These are phyloP conservation scores for Drosophila helvetica DNA, from an alignment of 2,888 invertebrate genomes.

Conservation along the genomic window DNA sequence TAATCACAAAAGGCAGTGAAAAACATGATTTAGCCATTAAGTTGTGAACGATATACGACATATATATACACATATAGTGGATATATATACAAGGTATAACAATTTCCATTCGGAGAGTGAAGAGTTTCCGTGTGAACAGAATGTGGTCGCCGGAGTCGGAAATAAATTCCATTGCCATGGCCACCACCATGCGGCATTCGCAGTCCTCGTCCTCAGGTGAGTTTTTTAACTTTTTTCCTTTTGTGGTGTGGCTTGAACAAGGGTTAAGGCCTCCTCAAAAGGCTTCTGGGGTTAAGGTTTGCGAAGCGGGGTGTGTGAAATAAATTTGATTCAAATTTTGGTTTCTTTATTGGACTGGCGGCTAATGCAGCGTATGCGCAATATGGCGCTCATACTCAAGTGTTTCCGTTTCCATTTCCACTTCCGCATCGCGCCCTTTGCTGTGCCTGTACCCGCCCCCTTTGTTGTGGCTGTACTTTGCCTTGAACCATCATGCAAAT, in stretches of 20 bases:
- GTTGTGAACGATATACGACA: conserved; percentile 20
- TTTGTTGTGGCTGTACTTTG: neutral
- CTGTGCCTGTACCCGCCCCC: neutral
- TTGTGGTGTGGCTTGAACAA: neutral
- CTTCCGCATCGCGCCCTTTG: neutral
- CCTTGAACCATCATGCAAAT: neutral
- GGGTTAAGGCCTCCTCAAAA: neutral
- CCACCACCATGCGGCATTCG: conserved; percentile 88
- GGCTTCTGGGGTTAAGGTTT: neutral
- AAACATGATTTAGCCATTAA: conserved; percentile 50
- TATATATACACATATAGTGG: conserved; percentile 22
- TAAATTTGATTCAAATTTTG: conserved; percentile 55
- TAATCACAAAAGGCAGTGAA: conserved; percentile 16
- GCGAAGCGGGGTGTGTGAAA: conserved; percentile 13
- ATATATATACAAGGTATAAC: conserved; percentile 29
- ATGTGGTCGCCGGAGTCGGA: conserved; percentile 90
- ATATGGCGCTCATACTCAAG: conserved; percentile 45
- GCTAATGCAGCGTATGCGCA: conserved; percentile 53
- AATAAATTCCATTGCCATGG: conserved; percentile 94
- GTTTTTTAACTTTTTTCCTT: conserved; percentile 66
- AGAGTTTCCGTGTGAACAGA: conserved; percentile 41
- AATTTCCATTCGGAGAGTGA: conserved; percentile 21
- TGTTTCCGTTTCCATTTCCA: conserved; percentile 43
- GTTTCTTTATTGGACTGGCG: conserved; percentile 17
- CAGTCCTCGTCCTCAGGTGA: conserved; percentile 90